Evolutionary conservation across 2,797 vertebrate species (phyloP).

Genomic region (Dicrostonyx torquatus): DNA sequence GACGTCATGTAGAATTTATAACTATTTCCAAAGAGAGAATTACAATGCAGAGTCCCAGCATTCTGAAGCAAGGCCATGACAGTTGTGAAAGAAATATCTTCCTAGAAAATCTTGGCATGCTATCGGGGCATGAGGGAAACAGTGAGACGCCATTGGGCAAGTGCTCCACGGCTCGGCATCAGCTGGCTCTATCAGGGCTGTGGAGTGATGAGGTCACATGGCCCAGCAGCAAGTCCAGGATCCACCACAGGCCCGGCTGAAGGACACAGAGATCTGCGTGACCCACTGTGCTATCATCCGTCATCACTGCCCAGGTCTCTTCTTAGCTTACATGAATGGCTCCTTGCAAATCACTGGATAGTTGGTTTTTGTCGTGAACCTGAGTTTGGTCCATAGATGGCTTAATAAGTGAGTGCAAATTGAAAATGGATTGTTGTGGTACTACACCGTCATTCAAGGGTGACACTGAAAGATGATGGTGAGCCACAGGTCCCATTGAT

Average conservation of each 20-base stretch:
- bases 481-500: neutral
- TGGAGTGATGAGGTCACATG: neutral
- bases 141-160: neutral
- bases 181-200: neutral
- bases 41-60: neutral
- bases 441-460: too few species aligned
- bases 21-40: neutral
- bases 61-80: neutral
- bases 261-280: neutral
- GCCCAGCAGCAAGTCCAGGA: neutral
- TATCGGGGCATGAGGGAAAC: neutral
- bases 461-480: neutral
- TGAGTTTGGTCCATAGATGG: neutral
- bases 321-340: neutral
- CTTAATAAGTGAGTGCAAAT: neutral
- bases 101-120: constrained; percentile 2
- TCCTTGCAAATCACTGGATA: neutral
- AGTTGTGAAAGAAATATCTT: neutral
- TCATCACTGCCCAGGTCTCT: too few species aligned
- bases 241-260: neutral
- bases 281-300: neutral
- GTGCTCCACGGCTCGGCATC: neutral
- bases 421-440: neutral
- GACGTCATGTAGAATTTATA: neutral
- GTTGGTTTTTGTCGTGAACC: neutral